Evolutionary conservation across 37 sponge, comb jelly and placozoan species (phyloP), one percentile per base, ranked within the genome.

Genomic region (Crambe crambe): DNA sequence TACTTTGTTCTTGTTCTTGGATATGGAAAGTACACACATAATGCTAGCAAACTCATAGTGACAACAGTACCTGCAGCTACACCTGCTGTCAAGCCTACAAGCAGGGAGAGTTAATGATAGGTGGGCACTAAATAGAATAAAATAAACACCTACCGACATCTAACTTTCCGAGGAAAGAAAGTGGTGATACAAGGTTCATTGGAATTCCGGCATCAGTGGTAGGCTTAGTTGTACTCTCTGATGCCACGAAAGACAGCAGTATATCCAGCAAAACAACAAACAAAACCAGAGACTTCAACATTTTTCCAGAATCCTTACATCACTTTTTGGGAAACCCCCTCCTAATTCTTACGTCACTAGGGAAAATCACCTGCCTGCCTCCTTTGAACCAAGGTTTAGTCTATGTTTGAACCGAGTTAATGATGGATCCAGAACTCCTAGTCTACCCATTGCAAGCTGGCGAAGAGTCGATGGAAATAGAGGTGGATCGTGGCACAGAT

Each of bases 11-110:
- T 67, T 10, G 36, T 29, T 84, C 59, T 68, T 38, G 84, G 84
- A n/a, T 37, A 37, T 2, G 84, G 84, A 27, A 38, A 58, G 60
- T 84, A 84, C 9, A 84, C 77, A 51, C 56, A 35, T 29, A 75
- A 10, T 37, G 77, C 77, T 56, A 84, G 56, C 0, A 68, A 20
- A 22, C 43, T n/a, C 38, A 84, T 84, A 0, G 68, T 30, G 0
- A 36, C 70, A 3, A 76, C 35, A 41, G 70, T 76, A 3, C 76
- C 84, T 29, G n/a, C 59, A 12, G 40, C 68, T 0, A 84, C 71
- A 5, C 73, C 70, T n/a, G 59, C 63, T 70, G 84, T 84, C 39
- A 76, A 38, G 54, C 67, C 84, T 84, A n/a, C n/a, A n/a, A n/a
- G n/a, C n/a, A n/a, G n/a, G n/a, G n/a, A n/a, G n/a, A n/a, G n/a